Conservation (phyloP, 2,888 invertebrate species). For the Anarsia innoxiella region DNA sequence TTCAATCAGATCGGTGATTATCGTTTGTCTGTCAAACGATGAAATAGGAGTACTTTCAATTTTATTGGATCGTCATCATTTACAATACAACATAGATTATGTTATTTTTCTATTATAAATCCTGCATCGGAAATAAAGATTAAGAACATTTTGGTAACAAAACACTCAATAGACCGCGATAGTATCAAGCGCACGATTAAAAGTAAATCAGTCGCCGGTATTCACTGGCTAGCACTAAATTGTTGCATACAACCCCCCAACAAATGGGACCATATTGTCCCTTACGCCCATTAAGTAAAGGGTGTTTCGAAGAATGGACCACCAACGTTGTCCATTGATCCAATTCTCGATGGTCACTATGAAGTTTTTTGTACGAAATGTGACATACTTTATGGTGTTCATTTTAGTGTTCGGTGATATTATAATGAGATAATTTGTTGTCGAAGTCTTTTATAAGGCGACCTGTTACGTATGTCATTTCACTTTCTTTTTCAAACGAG, state of each 20-base stretch:
- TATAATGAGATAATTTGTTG: constrained; percentile 59
- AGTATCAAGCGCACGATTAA: constrained; percentile 61
- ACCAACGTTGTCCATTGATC: constrained; percentile 59
- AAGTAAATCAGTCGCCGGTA: constrained; percentile 60
- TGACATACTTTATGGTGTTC: constrained; percentile 27
- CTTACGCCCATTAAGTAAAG: constrained; percentile 43
- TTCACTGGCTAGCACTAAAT: constrained; percentile 51
- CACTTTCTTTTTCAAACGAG: too few species aligned
- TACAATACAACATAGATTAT: too few species aligned
- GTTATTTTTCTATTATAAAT: too few species aligned
- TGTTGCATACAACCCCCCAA: constrained; percentile 41
- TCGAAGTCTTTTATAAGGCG: constrained; percentile 28
- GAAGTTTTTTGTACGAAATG: constrained; percentile 27
- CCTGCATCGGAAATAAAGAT: too few species aligned
- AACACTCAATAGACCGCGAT: constrained; percentile 55
- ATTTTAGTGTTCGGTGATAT: constrained; percentile 33
- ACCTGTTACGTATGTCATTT: too few species aligned
- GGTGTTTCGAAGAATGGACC: constrained; percentile 64
- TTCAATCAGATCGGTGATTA: too few species aligned
- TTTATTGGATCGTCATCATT: too few species aligned
- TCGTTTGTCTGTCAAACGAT: too few species aligned
- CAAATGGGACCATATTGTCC: constrained; percentile 40
- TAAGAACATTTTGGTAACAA: constrained; percentile 63
- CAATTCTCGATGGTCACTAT: constrained; percentile 46
- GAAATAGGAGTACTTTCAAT: too few species aligned